Conservation (phyloP, 2,888 invertebrate species). For the Cataglyphis rosenhaueri region DNA sequence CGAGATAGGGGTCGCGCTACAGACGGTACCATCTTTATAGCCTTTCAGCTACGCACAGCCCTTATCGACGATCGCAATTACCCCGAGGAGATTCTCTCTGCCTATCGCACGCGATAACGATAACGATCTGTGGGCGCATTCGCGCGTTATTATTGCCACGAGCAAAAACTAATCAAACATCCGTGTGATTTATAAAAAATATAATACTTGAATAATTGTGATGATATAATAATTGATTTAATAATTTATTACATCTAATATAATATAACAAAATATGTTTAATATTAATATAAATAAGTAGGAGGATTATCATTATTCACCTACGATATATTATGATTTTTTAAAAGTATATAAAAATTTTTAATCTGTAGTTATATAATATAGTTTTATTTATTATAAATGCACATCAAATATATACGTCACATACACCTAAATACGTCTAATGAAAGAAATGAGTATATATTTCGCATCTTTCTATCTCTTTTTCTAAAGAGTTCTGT, state of each 20-base stretch:
- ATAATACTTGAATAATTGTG: neutral
- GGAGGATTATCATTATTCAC: neutral
- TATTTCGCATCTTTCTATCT: neutral
- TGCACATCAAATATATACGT: neutral
- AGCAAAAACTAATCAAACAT: neutral
- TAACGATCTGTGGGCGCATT: neutral
- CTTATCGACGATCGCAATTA: constrained; percentile 38
- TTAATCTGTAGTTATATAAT: neutral
- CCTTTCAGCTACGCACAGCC: constrained; percentile 39
- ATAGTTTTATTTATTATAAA: neutral
- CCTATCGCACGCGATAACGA: constrained; percentile 21
- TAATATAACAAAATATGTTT: neutral
- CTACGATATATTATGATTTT: neutral
- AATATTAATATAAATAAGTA: neutral
- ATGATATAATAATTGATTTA: neutral
- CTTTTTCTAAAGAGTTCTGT: neutral
- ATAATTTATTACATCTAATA: neutral
- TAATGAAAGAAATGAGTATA: neutral
- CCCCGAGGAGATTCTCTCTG: constrained; percentile 21
- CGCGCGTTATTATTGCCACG: neutral
- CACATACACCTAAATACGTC: neutral
- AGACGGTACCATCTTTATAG: constrained; percentile 21
- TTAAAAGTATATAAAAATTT: neutral
- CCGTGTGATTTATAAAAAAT: neutral
- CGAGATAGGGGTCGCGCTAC: constrained; percentile 4